Evolutionary conservation across 2,888 invertebrate species (phyloP).

Genomic region (Nycteola revayana): DNA sequence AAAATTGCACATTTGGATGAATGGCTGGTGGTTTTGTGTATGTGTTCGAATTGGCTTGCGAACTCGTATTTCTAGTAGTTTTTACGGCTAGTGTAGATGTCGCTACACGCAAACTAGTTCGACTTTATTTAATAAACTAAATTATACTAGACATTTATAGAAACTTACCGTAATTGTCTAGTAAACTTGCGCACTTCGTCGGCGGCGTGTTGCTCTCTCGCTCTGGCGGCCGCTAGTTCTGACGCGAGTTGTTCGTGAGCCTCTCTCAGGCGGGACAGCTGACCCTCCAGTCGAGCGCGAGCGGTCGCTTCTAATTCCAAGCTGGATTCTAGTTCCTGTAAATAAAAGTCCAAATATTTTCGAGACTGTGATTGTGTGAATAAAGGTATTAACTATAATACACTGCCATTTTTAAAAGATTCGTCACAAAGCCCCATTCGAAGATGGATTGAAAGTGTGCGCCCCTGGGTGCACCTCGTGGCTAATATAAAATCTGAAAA

Average conservation of each 20-base stretch:
- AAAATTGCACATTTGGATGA: too few species aligned
- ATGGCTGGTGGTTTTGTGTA: too few species aligned
- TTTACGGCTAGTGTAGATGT: background rate
- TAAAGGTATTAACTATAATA: too few species aligned
- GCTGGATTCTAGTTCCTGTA: slow-evolving; percentile 93
- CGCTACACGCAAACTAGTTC: background rate
- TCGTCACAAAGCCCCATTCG: too few species aligned
- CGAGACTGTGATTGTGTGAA: too few species aligned
- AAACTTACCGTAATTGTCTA: slow-evolving; percentile 56
- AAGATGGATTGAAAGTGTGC: too few species aligned
- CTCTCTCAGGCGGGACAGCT: slow-evolving; percentile 72
- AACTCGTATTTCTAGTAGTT: too few species aligned
- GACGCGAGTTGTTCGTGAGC: slow-evolving; percentile 70
- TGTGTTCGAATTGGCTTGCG: too few species aligned
- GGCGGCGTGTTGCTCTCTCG: slow-evolving; percentile 88
- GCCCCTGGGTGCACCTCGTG: too few species aligned
- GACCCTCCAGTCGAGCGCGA: slow-evolving; percentile 91
- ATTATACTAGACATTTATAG: background rate
- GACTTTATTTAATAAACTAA: background rate
- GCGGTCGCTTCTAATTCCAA: slow-evolving; percentile 95
- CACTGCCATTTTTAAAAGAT: too few species aligned
- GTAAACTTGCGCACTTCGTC: slow-evolving; percentile 87
- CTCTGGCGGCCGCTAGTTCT: slow-evolving; percentile 86
- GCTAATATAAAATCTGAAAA: too few species aligned
- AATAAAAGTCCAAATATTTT: too few species aligned